Evolutionary conservation across 2,797 vertebrate species (phyloP), one percentile per base, ranked within the genome.

Genomic region (Sternotherus odoratus): DNA sequence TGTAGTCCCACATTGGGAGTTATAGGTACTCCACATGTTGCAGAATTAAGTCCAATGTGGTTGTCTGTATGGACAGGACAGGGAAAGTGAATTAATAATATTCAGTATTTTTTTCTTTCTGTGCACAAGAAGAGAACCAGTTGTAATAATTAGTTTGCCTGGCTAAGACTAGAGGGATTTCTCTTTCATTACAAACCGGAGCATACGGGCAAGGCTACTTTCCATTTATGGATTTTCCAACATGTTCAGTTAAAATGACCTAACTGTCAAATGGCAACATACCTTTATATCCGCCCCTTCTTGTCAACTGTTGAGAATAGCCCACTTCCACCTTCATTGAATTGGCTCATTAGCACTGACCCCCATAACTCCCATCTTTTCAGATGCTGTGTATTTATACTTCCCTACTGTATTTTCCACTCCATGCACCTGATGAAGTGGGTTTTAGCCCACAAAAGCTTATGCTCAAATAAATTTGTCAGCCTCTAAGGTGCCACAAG

Each of bases 171-270:
- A 83, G 82, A 17, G 86, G 91, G 77, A 60, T 90, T 83, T 87
- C 79, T 83, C 53, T 92, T 89, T 82, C 82, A 72, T 92, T 95
- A 80, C 83, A 89, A 83, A 89, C 90, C 87, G 79, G 79, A 89
- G 80, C 75, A 86, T 91, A 54, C 74, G 53, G 39, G 60, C 54
- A 82, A 86, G 81, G 85, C 83, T 60, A 89, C 66, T 60, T 60
- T 60, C 57, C 57, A 60, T 60, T 33, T 60, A 7, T 30, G 57
- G 57, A 60, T 60, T 60, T 60, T 6, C 28, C 36, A 39, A 24
- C 66, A 21, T 69, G 21, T 39, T 69, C 66, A 24, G 19, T 69
- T 69, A 39, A 39, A 69, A 39, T 69, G 21, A 39, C 66, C 11
- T 36, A 19, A 24, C 36, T 69, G 66, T 39, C 19, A 69, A 39